Base-by-base conservation (phyloP, 2,797 vertebrate species). In the Sebastiscus albofasciatus region DNA sequence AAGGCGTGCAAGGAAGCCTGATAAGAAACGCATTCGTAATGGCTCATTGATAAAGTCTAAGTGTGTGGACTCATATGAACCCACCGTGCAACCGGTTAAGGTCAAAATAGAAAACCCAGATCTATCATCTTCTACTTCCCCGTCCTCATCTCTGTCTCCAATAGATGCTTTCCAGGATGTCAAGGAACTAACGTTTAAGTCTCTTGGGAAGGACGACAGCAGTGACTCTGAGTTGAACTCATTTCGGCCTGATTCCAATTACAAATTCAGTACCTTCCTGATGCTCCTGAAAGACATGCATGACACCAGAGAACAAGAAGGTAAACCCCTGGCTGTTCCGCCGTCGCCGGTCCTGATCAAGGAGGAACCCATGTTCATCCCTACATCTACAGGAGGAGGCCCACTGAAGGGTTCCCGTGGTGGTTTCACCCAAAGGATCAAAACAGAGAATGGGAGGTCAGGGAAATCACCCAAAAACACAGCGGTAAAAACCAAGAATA, bases 241-340 rank as follows among this genome's bases (percentile, higher is more conserved):
- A 8, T 96, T 98, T 84, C 95, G 92, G n/a, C 94, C 98, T 10
- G 96, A 99, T 82, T 94, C 97, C 69, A 97, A 97, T 90, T 99
- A 98, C 89, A 97, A 97, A 82, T 99, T 97, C 90, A 99, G 98
- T 91, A 99, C 97, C 82, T 97, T 98, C 90, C 92, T 99, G 88
- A 99, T 99, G 98, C 96, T 98, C 90, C 92, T 99, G 76, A 99
- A 99, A 92, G 98, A 99, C 88, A 96, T 97, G 94, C 98, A 99
- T 11, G 98, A 99, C 80, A 98, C 95, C 85, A 97, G 98, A 87
- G 97, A 96, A 58, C 98, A 97, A 86, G 97, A 98, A 52, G 97
- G 98, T 8, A 96, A 96, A 39, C 94, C 98, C 27, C 95, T 99
- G 94, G 94, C 80, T 5, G 12, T 96, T 4, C 95, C 95, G 0